Percentiles rank a stretch among this genome's conserved stretches.
Evolutionary conservation across 2,888 invertebrate species (phyloP).

Genomic region (Brenthis hecate): DNA sequence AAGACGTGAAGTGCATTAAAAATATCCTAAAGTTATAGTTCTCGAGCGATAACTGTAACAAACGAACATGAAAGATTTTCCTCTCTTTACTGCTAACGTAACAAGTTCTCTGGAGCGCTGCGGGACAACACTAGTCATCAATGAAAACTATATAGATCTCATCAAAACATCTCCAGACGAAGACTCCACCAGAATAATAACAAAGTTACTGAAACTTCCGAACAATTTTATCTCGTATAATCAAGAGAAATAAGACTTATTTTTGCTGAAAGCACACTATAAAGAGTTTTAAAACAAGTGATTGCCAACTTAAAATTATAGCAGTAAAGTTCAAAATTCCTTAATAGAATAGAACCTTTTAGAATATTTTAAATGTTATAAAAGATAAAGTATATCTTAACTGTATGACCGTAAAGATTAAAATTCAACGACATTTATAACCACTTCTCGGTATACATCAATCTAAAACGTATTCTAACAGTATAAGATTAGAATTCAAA

Average conservation of each 20-base stretch:
- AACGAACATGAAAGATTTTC: background rate
- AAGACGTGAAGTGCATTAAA: too few relatives aligned
- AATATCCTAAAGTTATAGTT: too few relatives aligned
- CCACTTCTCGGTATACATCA: background rate
- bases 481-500: background rate
- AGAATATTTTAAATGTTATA: slow-evolving; percentile 5
- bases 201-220: slow-evolving; percentile 11
- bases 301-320: slow-evolving; percentile 9
- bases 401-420: slow-evolving; percentile 2
- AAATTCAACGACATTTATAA: slow-evolving; percentile 9
- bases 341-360: slow-evolving; percentile 10
- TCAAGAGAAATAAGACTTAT: slow-evolving; percentile 11
- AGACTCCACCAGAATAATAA: slow-evolving; percentile 28
- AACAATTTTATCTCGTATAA: background rate
- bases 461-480: slow-evolving; percentile 10
- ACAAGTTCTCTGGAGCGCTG: background rate
- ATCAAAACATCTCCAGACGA: slow-evolving; percentile 17
- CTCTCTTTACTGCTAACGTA: background rate
- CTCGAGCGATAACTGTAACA: too few relatives aligned
- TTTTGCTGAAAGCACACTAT: slow-evolving; percentile 6
- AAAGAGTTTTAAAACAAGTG: slow-evolving; percentile 10
- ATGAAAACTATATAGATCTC: slow-evolving; percentile 12
- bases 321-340: slow-evolving; percentile 27
- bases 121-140: slow-evolving; percentile 6
- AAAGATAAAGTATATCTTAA: slow-evolving; percentile 14